phyloP scores from a whole-genome alignment of 2,797 vertebrate genomes.

The Garrulus glandarius region DNA sequence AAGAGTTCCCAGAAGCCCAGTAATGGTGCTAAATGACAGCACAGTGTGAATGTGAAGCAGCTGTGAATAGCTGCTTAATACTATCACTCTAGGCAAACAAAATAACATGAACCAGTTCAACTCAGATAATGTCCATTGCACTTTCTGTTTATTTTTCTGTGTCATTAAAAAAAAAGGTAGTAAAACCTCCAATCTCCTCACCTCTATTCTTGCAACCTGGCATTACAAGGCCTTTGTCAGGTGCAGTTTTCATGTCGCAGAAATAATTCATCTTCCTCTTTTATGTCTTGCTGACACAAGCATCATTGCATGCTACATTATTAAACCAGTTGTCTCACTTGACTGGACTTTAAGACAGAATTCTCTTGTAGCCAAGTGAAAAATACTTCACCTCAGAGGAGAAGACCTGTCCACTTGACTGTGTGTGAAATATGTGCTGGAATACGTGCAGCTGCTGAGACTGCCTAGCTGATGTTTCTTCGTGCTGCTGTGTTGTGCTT shows the following conservation, averaged over 20 bases:
- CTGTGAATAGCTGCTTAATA: background rate
- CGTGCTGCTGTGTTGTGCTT: background rate
- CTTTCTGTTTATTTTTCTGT: slow-evolving; percentile 20
- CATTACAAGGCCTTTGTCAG: background rate
- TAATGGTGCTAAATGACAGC: background rate
- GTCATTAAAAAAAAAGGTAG: background rate
- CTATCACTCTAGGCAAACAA: background rate
- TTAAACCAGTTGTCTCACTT: slow-evolving; percentile 30
- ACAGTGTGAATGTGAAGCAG: background rate
- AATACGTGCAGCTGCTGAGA: background rate
- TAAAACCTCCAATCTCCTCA: background rate
- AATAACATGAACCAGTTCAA: background rate
- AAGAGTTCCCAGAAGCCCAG: slow-evolving; percentile 55
- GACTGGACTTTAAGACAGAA: background rate
- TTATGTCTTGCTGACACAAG: background rate
- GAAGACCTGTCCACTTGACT: background rate
- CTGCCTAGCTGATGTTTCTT: background rate
- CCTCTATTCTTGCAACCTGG: background rate
- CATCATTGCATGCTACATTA: background rate
- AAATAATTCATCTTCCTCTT: slow-evolving; percentile 16
- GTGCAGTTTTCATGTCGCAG: background rate
- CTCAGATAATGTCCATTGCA: background rate
- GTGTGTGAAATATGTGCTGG: background rate
- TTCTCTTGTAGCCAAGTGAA: background rate
- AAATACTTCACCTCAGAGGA: background rate